These are phyloP conservation scores for Thera obeliscata DNA, from an alignment of 2,888 invertebrate species.

Conservation along the genomic window DNA sequence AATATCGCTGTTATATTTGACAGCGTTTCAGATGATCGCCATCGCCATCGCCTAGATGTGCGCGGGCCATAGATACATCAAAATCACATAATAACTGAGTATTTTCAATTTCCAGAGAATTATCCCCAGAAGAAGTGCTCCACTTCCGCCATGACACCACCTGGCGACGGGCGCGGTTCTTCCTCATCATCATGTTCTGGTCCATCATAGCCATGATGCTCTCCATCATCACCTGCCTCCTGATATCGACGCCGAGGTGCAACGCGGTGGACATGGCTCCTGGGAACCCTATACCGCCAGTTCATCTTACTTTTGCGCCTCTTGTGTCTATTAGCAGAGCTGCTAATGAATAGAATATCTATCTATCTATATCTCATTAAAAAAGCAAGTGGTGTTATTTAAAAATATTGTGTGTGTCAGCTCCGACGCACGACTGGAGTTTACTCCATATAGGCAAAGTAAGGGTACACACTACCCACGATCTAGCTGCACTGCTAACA, in stretches of 20 bases:
- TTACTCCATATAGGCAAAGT: too few relatives aligned
- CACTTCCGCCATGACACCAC: constrained; percentile 69
- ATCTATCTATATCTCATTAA: too few relatives aligned
- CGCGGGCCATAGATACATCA: too few relatives aligned
- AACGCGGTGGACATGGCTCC: constrained; percentile 37
- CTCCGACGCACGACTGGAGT: too few relatives aligned
- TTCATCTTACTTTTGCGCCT: constrained; percentile 60
- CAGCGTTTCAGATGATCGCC: too few relatives aligned
- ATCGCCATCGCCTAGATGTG: too few relatives aligned
- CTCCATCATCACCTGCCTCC: constrained; percentile 68
- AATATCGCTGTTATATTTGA: too few relatives aligned
- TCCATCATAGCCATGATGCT: constrained; percentile 74
- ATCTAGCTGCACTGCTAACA: too few relatives aligned
- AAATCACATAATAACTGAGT: too few relatives aligned
- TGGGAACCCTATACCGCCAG: constrained; percentile 57
- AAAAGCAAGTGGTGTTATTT: too few relatives aligned
- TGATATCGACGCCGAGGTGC: constrained; percentile 54
- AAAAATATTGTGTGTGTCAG: too few relatives aligned
- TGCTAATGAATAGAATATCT: constrained; percentile 4
- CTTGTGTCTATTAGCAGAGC: constrained; percentile 45
- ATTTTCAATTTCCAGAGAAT: constrained; percentile 54
- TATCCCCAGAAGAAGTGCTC: constrained; percentile 80
- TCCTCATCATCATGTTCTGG: constrained; percentile 79
- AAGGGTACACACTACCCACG: too few relatives aligned
- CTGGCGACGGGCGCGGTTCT: constrained; percentile 78